Evolutionary conservation across 2,113 vertebrate species (phyloP), one percentile per base, ranked within the genome.

Genomic region (Numida meleagris): DNA sequence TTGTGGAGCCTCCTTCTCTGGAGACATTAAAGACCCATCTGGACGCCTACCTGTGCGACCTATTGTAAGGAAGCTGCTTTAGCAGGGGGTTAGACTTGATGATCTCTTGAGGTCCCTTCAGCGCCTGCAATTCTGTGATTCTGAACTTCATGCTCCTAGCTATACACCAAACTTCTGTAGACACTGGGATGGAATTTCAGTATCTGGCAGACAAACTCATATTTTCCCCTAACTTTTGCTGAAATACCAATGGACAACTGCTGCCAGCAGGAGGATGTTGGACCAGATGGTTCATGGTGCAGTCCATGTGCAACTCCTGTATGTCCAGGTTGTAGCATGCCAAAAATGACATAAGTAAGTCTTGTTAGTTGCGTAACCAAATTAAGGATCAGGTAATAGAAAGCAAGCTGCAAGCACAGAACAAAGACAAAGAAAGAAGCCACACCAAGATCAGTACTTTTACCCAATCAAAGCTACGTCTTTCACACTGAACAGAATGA

Each of bases 101-200:
- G 51, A 27, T 53, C 51, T 53, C 51, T 53, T 29, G 51, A 53
- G 14, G 51, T 53, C 51, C 51, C 27, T 53, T 53, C 27, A 53
- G 29, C 5, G 27, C 14, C 8, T 16, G 51, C 14, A 15, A 29
- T 53, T 53, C 27, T 53, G 25, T 29, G 51, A 53, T 29, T 53
- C 51, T 16, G 27, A 53, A 25, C 51, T 53, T 36, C 8, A 48
- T 86, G 73, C 58, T 50, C 53, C 19, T 23, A 88, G 40, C 91
- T 83, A 86, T 23, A 57, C 51, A 91, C n/a, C 48, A 88, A 70
- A 94, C 91, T 91, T 80, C 58, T 61, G 80, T 38, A 70, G 62
- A 89, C 79, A 48, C 33, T 61, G 63, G 85, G 82, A 81, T 83
- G 68, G 73, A 93, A 91, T 97, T 91, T 88, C 91, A 75, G n/a